Base-by-base conservation (phyloP, 2,113 vertebrate species). In the Nothocercus julius region DNA sequence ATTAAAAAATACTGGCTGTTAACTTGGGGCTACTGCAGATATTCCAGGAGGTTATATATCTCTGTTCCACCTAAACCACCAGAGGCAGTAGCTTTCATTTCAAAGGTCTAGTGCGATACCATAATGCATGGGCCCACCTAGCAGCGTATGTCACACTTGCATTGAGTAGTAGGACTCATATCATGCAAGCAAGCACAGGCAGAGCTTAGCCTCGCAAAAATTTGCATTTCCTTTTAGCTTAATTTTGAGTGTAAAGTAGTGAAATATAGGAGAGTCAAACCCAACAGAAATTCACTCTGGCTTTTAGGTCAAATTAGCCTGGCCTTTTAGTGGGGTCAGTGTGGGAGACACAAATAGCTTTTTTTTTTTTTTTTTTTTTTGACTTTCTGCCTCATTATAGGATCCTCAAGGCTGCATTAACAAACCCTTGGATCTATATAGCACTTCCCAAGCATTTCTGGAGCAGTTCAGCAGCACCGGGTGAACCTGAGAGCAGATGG, bases 1-100 rank as follows among this genome's bases (percentile, higher is more conserved):
- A 96, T 96, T 96, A 83, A 93, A 97, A 96, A 96, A 87, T 83
- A 88, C 58, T 89, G 90, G 30, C 75, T 93, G 44, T 67, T 97
- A 95, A 88, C 61, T 91, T 89, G 82, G 56, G 83, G 81, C 90
- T 96, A 72, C 90, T 96, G 56, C 56, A 93, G 80, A 73, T 72
- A 90, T 93, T 97, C 93, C 94, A 96, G 93, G 67, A 94, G 44
- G 53, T 85, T 93, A 38, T 93, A 56, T 91, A 88, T 96, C 75
- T 96, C 74, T 95, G 68, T 92, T 95, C 34, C 51, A 95, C 56
- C 73, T 90, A 96, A 90, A 90, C 67, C 61, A 92, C 75, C 86
- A 95, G 82, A 95, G 75, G 73, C 67, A 96, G 59, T 72, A 83
- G 80, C 91, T 96, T 95, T 95, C 86, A 89, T 95, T 97, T 96